phyloP scores from a whole-genome alignment of 1,140 invertebrate genomes.

The Zaprionus camerounensis region DNA sequence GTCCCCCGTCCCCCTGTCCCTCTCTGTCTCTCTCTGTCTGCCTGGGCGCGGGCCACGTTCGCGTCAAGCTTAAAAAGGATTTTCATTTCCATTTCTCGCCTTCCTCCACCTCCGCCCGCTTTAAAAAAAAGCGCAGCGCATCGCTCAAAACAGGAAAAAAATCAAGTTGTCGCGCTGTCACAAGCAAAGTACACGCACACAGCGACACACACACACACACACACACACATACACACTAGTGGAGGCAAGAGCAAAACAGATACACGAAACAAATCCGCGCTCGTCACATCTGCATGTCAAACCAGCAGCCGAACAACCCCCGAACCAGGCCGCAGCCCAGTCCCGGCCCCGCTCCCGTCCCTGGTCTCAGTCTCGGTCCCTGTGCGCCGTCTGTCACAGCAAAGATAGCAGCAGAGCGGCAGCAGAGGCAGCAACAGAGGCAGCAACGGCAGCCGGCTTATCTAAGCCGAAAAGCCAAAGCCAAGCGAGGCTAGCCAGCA shows the following conservation, averaged over 20 bases:
- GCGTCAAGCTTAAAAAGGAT: constrained; percentile 71
- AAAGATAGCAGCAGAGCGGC: constrained; percentile 22
- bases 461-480: constrained; percentile 74
- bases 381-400: constrained; percentile 61
- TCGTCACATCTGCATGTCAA: constrained; percentile 81
- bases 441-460: constrained; percentile 54
- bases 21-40: background rate
- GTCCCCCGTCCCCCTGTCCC: too few species aligned
- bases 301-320: constrained; percentile 67
- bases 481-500: constrained; percentile 3
- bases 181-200: constrained; percentile 7
- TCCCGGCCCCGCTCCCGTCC: background rate
- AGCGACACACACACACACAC: constrained; percentile 1
- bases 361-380: background rate
- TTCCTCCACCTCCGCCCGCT: background rate
- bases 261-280: constrained; percentile 79
- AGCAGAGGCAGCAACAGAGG: constrained; percentile 14
- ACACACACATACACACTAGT: background rate
- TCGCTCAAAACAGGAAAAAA: constrained; percentile 65
- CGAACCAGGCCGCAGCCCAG: constrained; percentile 6
- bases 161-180: constrained; percentile 67
- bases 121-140: constrained; percentile 62
- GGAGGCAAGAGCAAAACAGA: constrained; percentile 42
- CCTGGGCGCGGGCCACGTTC: background rate
- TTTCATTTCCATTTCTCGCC: constrained; percentile 34